Percentiles rank a stretch among this genome's conserved stretches.
Conservation (phyloP, 2,888 invertebrate genomes). For the Phalera bucephala region DNA sequence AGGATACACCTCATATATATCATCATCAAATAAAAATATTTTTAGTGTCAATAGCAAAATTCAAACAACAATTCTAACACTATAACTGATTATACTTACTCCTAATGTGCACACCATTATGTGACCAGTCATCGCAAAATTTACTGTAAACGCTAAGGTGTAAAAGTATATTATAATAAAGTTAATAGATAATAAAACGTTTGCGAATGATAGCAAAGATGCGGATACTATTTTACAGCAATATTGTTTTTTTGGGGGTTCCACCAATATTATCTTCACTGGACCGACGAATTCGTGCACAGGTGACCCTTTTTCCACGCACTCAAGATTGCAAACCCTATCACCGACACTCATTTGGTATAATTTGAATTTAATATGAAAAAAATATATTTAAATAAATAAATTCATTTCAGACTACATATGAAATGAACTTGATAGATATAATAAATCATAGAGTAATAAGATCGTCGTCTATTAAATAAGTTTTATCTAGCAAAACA, state of each 20-base stretch:
- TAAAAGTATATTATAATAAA: constrained; percentile 39
- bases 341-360: constrained; percentile 8
- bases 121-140: constrained; percentile 35
- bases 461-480: no score
- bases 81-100: constrained; percentile 42
- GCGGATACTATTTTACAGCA: constrained; percentile 31
- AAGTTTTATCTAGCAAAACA: no score
- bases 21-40: no score
- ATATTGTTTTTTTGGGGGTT: constrained; percentile 38
- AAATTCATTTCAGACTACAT: not conserved
- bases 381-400: not conserved
- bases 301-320: constrained; percentile 23
- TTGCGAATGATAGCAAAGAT: constrained; percentile 38
- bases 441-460: no score
- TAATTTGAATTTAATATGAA: not conserved
- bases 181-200: constrained; percentile 44
- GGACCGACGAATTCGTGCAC: constrained; percentile 53
- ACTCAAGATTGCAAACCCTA: constrained; percentile 46
- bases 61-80: no score
- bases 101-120: constrained; percentile 50
- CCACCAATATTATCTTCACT: constrained; percentile 58
- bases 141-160: constrained; percentile 32
- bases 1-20: no score
- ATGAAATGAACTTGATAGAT: not conserved
- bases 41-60: no score